These are phyloP conservation scores for Xerus inauris DNA, from an alignment of 2,113 vertebrate species.

Conservation along the genomic window DNA sequence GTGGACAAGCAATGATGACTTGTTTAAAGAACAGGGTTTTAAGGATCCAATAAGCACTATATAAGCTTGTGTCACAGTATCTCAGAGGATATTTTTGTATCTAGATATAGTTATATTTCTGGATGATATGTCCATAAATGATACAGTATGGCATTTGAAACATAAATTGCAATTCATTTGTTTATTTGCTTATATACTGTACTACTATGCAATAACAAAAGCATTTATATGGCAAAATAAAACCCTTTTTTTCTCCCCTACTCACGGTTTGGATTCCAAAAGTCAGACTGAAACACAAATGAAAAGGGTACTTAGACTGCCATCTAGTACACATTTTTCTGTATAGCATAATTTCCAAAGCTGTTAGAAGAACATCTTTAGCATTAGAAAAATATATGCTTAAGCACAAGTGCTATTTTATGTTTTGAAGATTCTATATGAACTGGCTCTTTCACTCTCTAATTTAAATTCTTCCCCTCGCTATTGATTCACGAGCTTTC, in stretches of 20 bases:
- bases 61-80: neutral
- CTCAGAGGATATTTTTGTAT: neutral
- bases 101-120: neutral
- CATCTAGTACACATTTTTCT: slow-evolving; percentile 81
- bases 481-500: neutral
- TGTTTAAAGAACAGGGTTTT: neutral
- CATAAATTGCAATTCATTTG: neutral
- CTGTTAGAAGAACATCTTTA: slow-evolving; percentile 44
- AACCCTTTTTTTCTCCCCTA: neutral
- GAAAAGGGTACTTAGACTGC: slow-evolving; percentile 80
- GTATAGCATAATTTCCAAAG: slow-evolving; percentile 75
- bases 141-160: slow-evolving; percentile 21
- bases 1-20: neutral
- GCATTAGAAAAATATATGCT: neutral
- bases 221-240: slow-evolving; percentile 40
- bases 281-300: slow-evolving; percentile 54
- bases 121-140: neutral
- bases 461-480: neutral
- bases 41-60: neutral
- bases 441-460: neutral
- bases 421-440: slow-evolving; percentile 1
- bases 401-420: neutral
- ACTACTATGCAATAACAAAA: neutral
- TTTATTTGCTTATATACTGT: slow-evolving; percentile 30
- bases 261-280: slow-evolving; percentile 45